Evolutionary conservation across 2,888 invertebrate genomes (phyloP).

Genomic region (Prionchulus punctatus): DNA sequence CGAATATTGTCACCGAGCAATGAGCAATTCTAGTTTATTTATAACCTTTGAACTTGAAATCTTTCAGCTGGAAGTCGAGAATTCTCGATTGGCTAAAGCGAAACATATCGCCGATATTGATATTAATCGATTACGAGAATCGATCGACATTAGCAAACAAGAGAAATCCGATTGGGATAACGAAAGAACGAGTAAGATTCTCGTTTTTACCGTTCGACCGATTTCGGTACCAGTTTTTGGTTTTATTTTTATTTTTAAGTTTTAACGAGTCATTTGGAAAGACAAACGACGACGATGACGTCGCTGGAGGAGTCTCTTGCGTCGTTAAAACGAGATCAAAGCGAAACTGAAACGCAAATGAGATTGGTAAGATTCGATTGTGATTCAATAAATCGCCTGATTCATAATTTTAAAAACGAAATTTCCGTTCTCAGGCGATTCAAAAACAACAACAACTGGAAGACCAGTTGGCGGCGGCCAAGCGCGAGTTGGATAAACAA

Average conservation of each 20-base stretch:
- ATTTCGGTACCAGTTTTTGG: no score
- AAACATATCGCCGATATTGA: background rate
- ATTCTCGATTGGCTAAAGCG: background rate
- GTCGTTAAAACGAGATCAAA: background rate
- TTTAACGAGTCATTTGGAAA: background rate
- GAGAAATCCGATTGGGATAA: background rate
- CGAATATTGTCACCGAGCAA: no score
- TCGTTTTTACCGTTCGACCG: no score
- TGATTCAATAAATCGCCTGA: background rate
- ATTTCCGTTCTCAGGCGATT: background rate
- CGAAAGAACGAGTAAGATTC: no score
- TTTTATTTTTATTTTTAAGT: background rate
- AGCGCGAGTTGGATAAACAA: background rate
- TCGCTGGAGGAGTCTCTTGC: background rate
- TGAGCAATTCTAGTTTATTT: no score
- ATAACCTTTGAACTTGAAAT: no score
- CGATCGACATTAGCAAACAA: background rate
- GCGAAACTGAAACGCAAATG: background rate
- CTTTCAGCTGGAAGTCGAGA: background rate
- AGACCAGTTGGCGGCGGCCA: conserved; percentile 6
- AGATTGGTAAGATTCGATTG: background rate
- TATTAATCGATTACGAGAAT: background rate
- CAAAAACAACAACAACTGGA: conserved; percentile 1
- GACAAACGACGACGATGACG: background rate
- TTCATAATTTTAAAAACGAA: background rate